These are phyloP conservation scores for Nomada ferruginata DNA, from an alignment of 2,888 invertebrate species.

Conservation along the genomic window DNA sequence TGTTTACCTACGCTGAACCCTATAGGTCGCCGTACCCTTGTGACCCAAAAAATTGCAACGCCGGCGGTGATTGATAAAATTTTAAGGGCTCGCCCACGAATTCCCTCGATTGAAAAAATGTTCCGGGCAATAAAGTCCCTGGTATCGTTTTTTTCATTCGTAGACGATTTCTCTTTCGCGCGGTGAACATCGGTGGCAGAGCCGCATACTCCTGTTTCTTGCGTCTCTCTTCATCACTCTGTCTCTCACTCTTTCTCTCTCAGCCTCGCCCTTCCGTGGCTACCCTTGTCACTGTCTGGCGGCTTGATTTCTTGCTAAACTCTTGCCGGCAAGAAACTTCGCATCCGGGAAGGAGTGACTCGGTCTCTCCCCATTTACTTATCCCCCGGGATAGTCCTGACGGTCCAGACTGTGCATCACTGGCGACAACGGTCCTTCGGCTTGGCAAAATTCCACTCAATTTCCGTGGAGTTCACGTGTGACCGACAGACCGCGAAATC, in stretches of 20 bases:
- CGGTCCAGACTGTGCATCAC: slow-evolving; percentile 48
- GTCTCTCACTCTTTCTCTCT: neutral
- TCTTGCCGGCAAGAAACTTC: slow-evolving; percentile 72
- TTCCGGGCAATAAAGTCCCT: slow-evolving; percentile 55
- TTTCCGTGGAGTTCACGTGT: slow-evolving; percentile 45
- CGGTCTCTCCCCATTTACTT: slow-evolving; percentile 68
- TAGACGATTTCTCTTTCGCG: slow-evolving; percentile 63
- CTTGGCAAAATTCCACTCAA: slow-evolving; percentile 65
- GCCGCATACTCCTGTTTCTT: slow-evolving; percentile 59
- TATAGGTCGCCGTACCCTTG: too few relatives aligned
- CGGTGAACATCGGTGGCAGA: slow-evolving; percentile 48
- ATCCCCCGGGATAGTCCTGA: slow-evolving; percentile 61
- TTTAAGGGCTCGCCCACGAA: neutral
- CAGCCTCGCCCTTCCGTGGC: slow-evolving; percentile 10
- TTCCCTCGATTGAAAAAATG: slow-evolving; percentile 37
- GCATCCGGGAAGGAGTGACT: slow-evolving; percentile 67
- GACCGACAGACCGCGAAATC: slow-evolving; percentile 44
- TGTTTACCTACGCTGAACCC: too few relatives aligned
- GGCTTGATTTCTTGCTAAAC: slow-evolving; percentile 77
- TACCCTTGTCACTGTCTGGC: slow-evolving; percentile 73
- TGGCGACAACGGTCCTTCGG: slow-evolving; percentile 50
- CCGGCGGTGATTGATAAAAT: slow-evolving; percentile 30
- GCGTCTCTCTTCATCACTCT: slow-evolving; percentile 23
- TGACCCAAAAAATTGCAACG: neutral
- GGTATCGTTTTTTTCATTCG: slow-evolving; percentile 42